Evolutionary conservation across 2,888 invertebrate genomes (phyloP).

Genomic region (Eremobia ochroleuca): DNA sequence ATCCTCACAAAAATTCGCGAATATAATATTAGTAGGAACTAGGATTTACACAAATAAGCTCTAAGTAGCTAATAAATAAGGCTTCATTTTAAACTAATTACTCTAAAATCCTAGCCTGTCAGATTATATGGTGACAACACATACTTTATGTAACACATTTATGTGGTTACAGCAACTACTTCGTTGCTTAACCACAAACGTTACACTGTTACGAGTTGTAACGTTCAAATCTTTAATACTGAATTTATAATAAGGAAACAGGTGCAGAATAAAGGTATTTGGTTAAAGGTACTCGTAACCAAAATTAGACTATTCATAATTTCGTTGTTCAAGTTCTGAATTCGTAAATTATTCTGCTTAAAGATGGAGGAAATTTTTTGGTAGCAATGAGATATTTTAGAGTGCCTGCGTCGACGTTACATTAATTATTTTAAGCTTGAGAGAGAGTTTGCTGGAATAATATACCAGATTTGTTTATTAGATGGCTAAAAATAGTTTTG

Average conservation of each 20-base stretch:
- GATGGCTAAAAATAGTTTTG: not conserved
- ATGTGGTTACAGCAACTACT: constrained; percentile 12
- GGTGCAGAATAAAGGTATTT: constrained; percentile 48
- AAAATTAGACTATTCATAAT: constrained; percentile 59
- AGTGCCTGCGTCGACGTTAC: constrained; percentile 8
- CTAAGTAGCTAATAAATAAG: not conserved
- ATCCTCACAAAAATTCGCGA: too few relatives aligned
- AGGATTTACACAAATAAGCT: not conserved
- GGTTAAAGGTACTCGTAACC: constrained; percentile 33
- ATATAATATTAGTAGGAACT: too few relatives aligned
- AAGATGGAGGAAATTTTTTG: constrained; percentile 45
- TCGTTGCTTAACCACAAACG: constrained; percentile 41
- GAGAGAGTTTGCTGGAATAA: not conserved
- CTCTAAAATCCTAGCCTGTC: not conserved
- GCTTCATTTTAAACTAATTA: constrained; percentile 13
- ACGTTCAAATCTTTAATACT: constrained; percentile 52
- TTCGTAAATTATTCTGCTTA: constrained; percentile 55
- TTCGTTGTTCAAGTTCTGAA: constrained; percentile 51
- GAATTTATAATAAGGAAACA: constrained; percentile 61
- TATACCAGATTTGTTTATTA: constrained; percentile 4
- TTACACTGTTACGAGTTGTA: constrained; percentile 24
- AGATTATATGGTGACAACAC: constrained; percentile 15
- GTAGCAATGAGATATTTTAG: constrained; percentile 28
- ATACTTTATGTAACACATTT: constrained; percentile 14
- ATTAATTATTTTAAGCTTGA: constrained; percentile 31